Evolutionary conservation across 1,140 invertebrate species (phyloP).

Genomic region (Drosophila sp.): DNA sequence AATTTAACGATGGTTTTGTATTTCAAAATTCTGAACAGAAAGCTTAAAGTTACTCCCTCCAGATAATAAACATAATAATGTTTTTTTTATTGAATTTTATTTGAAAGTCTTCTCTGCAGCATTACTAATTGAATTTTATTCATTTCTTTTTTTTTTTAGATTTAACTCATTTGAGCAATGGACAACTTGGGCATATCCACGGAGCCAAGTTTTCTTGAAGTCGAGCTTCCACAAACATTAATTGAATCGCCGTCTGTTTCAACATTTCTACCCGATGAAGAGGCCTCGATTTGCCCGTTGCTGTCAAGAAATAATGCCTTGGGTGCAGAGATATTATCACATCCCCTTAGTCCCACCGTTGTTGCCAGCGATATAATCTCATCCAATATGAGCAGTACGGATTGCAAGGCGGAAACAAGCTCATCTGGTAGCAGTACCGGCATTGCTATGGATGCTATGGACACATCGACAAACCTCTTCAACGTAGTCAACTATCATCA

Average conservation of each 20-base stretch:
- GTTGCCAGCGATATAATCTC: slow-evolving; percentile 70
- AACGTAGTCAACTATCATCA: slow-evolving; percentile 85
- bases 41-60: no score
- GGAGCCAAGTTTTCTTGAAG: slow-evolving; percentile 68
- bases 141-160: neutral
- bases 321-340: slow-evolving; percentile 85
- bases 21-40: no score
- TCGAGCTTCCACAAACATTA: slow-evolving; percentile 66
- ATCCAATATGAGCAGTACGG: slow-evolving; percentile 67
- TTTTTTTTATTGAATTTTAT: neutral
- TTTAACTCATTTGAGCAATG: slow-evolving; percentile 22
- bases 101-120: neutral
- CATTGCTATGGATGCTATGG: slow-evolving; percentile 78
- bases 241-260: slow-evolving; percentile 73
- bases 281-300: slow-evolving; percentile 86
- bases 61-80: neutral
- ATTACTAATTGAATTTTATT: no score
- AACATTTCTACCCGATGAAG: slow-evolving; percentile 85
- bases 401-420: slow-evolving; percentile 68
- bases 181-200: slow-evolving; percentile 68
- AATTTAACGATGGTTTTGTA: no score
- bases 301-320: slow-evolving; percentile 84
- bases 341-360: slow-evolving; percentile 84
- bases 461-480: slow-evolving; percentile 85
- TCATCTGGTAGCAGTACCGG: slow-evolving; percentile 85